phyloP scores from a whole-genome alignment of 2,888 invertebrate species.

The Platypus cylindrus region DNA sequence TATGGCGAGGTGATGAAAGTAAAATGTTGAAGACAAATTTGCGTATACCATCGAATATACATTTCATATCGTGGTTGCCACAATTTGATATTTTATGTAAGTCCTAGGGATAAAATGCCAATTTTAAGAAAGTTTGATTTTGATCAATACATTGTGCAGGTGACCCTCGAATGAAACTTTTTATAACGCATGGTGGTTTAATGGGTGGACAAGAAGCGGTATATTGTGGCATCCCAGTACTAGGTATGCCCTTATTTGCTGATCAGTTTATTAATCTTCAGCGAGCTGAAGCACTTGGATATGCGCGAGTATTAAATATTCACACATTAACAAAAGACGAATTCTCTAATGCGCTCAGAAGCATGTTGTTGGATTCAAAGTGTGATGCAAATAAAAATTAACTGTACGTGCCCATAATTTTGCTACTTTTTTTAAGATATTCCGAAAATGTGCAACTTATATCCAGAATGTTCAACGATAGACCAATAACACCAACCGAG shows the following conservation, averaged over 20 bases:
- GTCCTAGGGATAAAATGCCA: too few relatives aligned
- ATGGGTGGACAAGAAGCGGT: constrained; percentile 38
- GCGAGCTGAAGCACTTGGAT: constrained; percentile 39
- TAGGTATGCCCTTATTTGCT: constrained; percentile 32
- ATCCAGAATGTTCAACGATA: constrained; percentile 42
- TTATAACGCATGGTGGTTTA: constrained; percentile 42
- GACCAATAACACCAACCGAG: constrained; percentile 44
- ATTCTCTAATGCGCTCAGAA: constrained; percentile 20
- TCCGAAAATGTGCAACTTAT: constrained; percentile 38
- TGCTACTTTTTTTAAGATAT: constrained; percentile 46
- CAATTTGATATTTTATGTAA: constrained; percentile 43
- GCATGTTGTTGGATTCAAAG: constrained; percentile 34
- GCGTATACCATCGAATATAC: constrained; percentile 36
- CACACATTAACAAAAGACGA: constrained; percentile 22
- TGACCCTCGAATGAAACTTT: constrained; percentile 25
- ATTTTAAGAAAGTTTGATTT: too few relatives aligned
- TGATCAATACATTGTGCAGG: constrained; percentile 3
- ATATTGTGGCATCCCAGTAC: constrained; percentile 33
- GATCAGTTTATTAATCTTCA: constrained; percentile 40
- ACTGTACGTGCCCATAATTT: too few relatives aligned
- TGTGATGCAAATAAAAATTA: constrained; percentile 23
- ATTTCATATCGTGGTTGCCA: constrained; percentile 43
- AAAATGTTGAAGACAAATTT: constrained; percentile 35
- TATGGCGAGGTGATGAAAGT: constrained; percentile 41
- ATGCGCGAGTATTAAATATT: constrained; percentile 29